A percentile compares a stretch with the other conserved stretches of the same genome.
These are phyloP conservation scores for Spinus olivaceus DNA, from an alignment of 2,797 vertebrate genomes.

Conservation along the genomic window DNA sequence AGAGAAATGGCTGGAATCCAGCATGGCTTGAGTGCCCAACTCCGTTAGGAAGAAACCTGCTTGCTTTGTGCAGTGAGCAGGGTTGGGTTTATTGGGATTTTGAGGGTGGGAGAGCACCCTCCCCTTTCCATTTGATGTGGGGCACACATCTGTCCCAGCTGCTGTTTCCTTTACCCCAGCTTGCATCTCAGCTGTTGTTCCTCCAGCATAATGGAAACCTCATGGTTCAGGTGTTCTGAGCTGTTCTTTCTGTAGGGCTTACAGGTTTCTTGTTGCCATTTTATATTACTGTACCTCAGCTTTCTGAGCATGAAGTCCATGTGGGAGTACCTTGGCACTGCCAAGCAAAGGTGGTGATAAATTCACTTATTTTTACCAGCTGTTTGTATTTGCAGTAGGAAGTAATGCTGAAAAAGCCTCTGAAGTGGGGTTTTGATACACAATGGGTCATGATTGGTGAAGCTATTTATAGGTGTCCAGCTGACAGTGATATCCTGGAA, in stretches of 20 bases:
- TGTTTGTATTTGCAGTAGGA: background rate
- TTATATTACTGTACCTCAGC: background rate
- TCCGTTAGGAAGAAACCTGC: background rate
- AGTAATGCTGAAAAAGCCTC: background rate
- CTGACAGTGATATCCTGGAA: background rate
- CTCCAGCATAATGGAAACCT: background rate
- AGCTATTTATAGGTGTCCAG: constrained; percentile 7
- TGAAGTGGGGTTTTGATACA: background rate
- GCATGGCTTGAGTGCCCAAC: background rate
- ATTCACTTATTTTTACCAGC: background rate
- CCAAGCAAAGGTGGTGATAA: background rate
- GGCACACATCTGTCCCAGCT: background rate
- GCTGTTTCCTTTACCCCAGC: background rate
- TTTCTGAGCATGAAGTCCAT: background rate
- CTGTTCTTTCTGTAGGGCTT: background rate
- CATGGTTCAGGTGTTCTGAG: background rate
- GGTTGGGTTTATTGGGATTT: background rate
- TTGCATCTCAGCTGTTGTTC: background rate
- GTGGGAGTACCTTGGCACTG: background rate
- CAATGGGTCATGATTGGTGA: background rate
- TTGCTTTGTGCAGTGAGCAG: background rate
- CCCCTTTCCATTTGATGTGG: fast-evolving
- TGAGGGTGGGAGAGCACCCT: background rate
- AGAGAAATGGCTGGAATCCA: background rate
- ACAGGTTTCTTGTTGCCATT: background rate